These are phyloP conservation scores for Augochlora pura DNA, from an alignment of 1,140 invertebrate genomes.

Conservation along the genomic window DNA sequence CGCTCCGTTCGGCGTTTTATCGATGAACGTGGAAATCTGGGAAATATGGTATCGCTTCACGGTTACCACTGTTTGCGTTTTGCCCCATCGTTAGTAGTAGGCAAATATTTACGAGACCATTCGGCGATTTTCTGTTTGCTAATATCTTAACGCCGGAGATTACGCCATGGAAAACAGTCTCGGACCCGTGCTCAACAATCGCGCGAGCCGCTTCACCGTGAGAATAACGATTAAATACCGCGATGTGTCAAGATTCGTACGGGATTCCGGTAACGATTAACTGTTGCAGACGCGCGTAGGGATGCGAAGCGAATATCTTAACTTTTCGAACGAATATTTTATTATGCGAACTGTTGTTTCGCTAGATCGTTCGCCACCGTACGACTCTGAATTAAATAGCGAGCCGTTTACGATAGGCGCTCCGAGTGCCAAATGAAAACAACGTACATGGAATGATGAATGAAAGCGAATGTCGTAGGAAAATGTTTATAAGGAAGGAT, in stretches of 20 bases:
- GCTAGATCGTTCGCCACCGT: constrained; percentile 26
- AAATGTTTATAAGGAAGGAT: neutral
- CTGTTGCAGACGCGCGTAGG: neutral
- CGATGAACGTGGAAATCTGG: neutral
- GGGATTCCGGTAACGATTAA: neutral
- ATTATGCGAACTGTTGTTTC: constrained; percentile 24
- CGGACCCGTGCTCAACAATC: neutral
- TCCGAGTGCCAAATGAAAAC: neutral
- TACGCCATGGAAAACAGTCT: constrained; percentile 9
- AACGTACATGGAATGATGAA: constrained; percentile 2
- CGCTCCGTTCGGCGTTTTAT: constrained; percentile 10
- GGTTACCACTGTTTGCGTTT: constrained; percentile 26
- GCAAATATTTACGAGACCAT: constrained; percentile 50
- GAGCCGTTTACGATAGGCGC: constrained; percentile 7
- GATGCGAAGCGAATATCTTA: neutral
- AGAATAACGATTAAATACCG: neutral
- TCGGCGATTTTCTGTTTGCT: constrained; percentile 46
- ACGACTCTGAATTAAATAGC: constrained; percentile 34
- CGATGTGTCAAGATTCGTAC: neutral
- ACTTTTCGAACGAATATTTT: constrained; percentile 9
- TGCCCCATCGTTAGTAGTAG: constrained; percentile 5
- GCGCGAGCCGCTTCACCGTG: too few relatives aligned
- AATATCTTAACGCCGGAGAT: constrained; percentile 44
- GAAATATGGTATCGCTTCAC: constrained; percentile 28
- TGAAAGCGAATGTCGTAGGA: neutral